Percentiles rank a stretch among this genome's conserved stretches.
These are phyloP conservation scores for Meiosimyza platycephala DNA, from an alignment of 2,888 invertebrate species.

Conservation along the genomic window DNA sequence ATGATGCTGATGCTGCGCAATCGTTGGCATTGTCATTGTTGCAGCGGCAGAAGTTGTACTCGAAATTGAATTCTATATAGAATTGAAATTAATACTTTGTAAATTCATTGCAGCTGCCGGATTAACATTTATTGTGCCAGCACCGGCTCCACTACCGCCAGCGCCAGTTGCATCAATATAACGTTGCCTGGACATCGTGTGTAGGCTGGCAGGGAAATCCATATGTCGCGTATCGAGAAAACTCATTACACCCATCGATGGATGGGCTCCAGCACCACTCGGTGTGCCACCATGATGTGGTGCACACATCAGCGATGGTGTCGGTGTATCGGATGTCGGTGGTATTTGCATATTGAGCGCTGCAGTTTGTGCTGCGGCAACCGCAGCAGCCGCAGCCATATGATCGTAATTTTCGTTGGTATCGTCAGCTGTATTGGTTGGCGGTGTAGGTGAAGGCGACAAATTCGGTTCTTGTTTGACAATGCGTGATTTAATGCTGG, in stretches of 20 bases:
- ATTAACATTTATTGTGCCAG: slow-evolving; percentile 68
- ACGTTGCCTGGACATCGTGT: slow-evolving; percentile 70
- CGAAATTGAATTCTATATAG: slow-evolving; percentile 73
- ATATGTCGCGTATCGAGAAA: slow-evolving; percentile 79
- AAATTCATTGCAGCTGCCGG: slow-evolving; percentile 75
- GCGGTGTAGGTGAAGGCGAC: slow-evolving; percentile 71
- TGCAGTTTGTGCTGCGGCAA: slow-evolving; percentile 59
- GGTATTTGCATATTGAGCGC: slow-evolving; percentile 68
- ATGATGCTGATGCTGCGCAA: slow-evolving; percentile 45
- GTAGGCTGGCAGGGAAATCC: slow-evolving; percentile 74
- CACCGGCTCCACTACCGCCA: slow-evolving; percentile 52
- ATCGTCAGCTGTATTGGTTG: slow-evolving; percentile 64
- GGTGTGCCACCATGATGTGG: slow-evolving; percentile 67
- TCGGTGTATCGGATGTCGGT: slow-evolving; percentile 67
- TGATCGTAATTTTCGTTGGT: slow-evolving; percentile 66
- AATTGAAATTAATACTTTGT: slow-evolving; percentile 81
- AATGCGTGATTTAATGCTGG: slow-evolving; percentile 81
- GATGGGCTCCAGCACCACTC: slow-evolving; percentile 64
- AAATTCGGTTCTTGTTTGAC: slow-evolving; percentile 74
- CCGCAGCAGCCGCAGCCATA: slow-evolving; percentile 60
- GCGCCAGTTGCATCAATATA: slow-evolving; percentile 64
- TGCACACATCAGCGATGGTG: slow-evolving; percentile 72
- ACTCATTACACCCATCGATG: slow-evolving; percentile 74
- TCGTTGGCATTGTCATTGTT: slow-evolving; percentile 47
- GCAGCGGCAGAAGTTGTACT: slow-evolving; percentile 53